Evolutionary conservation across 1,140 invertebrate genomes (phyloP).

Genomic region (Acromyrmex echinatior): DNA sequence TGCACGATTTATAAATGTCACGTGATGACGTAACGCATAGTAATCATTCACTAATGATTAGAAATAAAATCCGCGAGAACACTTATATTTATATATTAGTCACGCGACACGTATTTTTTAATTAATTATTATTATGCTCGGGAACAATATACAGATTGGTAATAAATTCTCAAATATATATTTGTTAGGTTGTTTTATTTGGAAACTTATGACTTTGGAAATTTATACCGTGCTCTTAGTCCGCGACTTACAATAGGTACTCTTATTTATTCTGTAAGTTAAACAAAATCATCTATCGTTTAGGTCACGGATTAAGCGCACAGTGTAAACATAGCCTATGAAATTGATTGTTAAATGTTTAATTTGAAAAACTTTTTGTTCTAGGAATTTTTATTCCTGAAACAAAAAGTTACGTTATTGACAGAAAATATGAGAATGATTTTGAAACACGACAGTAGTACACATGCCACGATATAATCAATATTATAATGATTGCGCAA

Average conservation of each 20-base stretch:
- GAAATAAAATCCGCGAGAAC: background rate
- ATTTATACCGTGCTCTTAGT: too few relatives aligned
- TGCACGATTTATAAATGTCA: slow-evolving; percentile 14
- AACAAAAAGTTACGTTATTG: background rate
- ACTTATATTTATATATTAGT: slow-evolving; percentile 16
- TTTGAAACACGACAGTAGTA: background rate
- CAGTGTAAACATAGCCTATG: too few relatives aligned
- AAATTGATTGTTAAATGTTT: background rate
- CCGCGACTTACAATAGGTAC: too few relatives aligned
- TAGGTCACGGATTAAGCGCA: too few relatives aligned
- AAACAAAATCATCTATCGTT: too few relatives aligned
- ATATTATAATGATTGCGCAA: slow-evolving; percentile 9
- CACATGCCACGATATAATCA: background rate
- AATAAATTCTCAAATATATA: background rate
- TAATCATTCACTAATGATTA: slow-evolving; percentile 24
- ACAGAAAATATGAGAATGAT: background rate
- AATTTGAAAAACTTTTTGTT: background rate
- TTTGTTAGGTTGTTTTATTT: background rate
- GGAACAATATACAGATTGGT: background rate
- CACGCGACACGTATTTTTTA: background rate
- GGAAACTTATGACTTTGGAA: background rate
- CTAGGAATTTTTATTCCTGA: background rate
- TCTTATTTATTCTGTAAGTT: too few relatives aligned
- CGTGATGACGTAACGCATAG: background rate
- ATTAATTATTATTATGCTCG: background rate